A percentile compares a stretch with the other conserved stretches of the same genome.
phyloP scores from a whole-genome alignment of 2,888 invertebrate species.

The Cybosia mesomella region DNA sequence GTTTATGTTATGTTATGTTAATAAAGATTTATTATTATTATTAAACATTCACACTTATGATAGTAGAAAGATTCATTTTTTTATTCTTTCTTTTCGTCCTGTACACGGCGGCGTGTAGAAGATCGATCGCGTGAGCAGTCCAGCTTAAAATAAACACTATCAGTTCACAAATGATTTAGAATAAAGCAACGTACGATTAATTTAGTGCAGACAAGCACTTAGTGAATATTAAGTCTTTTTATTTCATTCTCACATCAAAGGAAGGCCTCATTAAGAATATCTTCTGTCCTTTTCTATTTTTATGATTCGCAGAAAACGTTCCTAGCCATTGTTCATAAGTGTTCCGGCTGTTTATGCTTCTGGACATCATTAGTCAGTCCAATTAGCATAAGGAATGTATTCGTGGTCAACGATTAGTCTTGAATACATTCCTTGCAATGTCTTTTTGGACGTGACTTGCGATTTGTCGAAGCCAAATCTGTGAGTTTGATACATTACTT shows the following conservation, averaged over 20 bases:
- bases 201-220: slow-evolving; percentile 9
- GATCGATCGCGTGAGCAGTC: no score
- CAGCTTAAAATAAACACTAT: background rate
- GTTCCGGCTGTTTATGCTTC: slow-evolving; percentile 55
- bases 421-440: slow-evolving; percentile 38
- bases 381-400: slow-evolving; percentile 67
- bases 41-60: background rate
- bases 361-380: slow-evolving; percentile 59
- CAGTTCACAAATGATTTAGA: background rate
- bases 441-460: slow-evolving; percentile 46
- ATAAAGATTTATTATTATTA: no score
- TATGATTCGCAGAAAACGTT: slow-evolving; percentile 42
- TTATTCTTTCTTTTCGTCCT: background rate
- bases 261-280: slow-evolving; percentile 19
- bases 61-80: background rate
- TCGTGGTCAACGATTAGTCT: slow-evolving; percentile 58
- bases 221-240: slow-evolving; percentile 13
- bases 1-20: no score
- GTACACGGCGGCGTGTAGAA: background rate
- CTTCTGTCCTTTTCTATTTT: slow-evolving; percentile 16
- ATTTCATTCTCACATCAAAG: slow-evolving; percentile 27
- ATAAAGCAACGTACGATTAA: slow-evolving; percentile 5
- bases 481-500: slow-evolving; percentile 44
- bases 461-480: slow-evolving; percentile 49
- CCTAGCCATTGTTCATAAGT: slow-evolving; percentile 57